Percentiles rank a stretch among this genome's conserved stretches.
Conservation (phyloP, 2,888 invertebrate species). For the Biston betularia region DNA sequence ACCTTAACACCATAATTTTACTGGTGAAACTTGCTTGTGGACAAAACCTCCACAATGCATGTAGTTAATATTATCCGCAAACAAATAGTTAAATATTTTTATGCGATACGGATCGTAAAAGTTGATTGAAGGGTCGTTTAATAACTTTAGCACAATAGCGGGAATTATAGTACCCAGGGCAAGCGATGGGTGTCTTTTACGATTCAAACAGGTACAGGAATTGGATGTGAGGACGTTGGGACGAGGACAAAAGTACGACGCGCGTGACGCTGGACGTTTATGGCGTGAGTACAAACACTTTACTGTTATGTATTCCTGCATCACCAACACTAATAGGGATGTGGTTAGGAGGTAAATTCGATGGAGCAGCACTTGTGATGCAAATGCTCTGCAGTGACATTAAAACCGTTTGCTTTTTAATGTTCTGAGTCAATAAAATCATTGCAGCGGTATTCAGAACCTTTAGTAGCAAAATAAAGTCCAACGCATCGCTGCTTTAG, state of each 20-base stretch:
- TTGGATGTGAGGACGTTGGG: constrained; percentile 1
- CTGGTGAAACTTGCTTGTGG: constrained; percentile 39
- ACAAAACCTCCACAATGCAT: constrained; percentile 43
- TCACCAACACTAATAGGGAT: background rate
- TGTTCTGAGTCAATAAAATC: no score
- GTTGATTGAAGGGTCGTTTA: constrained; percentile 79
- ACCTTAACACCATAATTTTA: constrained; percentile 42
- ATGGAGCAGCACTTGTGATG: no score
- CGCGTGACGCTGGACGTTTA: constrained; percentile 26
- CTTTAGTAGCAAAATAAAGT: no score
- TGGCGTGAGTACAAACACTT: constrained; percentile 6
- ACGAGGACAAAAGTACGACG: constrained; percentile 19
- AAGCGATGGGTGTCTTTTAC: constrained; percentile 46
- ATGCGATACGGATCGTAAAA: constrained; percentile 81
- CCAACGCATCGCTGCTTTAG: no score
- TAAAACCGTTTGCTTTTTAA: no score
- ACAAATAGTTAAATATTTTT: constrained; percentile 85
- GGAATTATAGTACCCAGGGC: constrained; percentile 62
- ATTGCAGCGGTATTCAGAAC: no score
- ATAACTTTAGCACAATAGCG: constrained; percentile 62
- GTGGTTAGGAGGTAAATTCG: background rate
- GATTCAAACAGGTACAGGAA: constrained; percentile 42
- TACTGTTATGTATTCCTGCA: background rate
- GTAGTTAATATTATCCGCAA: constrained; percentile 82
- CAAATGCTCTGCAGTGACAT: no score